Percentiles rank a stretch among this genome's conserved stretches.
Evolutionary conservation across 2,797 vertebrate species (phyloP).

Genomic region (Chelonia mydas): DNA sequence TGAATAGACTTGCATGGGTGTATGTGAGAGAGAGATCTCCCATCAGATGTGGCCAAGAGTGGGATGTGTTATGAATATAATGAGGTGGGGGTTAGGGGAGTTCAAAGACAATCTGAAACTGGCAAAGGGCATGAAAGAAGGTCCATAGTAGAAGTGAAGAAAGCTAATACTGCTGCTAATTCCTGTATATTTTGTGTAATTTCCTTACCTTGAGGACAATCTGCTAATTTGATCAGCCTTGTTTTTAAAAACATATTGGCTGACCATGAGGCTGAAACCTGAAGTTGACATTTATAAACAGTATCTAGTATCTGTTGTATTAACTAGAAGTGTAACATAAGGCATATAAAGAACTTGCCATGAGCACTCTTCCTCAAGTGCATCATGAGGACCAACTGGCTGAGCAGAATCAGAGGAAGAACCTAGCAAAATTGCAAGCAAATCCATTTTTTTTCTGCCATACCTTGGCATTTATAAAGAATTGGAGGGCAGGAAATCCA

Average conservation of each 20-base stretch:
- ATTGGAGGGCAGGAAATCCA: background rate
- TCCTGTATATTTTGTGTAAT: background rate
- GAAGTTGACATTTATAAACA: background rate
- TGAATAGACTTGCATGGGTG: background rate
- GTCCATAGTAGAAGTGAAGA: background rate
- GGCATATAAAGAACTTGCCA: background rate
- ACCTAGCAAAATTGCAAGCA: background rate
- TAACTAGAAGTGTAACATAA: background rate
- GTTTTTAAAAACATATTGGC: background rate
- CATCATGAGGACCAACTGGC: background rate
- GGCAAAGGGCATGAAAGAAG: background rate
- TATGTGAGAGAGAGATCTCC: background rate
- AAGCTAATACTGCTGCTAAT: background rate
- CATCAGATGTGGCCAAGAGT: rapidly evolving
- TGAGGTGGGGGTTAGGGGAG: background rate
- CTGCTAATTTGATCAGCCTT: background rate
- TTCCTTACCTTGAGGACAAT: background rate
- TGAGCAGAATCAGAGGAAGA: background rate
- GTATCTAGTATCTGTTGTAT: background rate
- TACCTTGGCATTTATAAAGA: background rate
- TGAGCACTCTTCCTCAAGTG: background rate
- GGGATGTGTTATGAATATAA: background rate
- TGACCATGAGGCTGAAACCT: background rate
- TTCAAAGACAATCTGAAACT: background rate
- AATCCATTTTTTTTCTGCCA: background rate